A percentile compares a stretch with the other conserved stretches of the same genome.
Conservation (phyloP, 1,140 invertebrate species). For the Macrostomum lignano region DNA sequence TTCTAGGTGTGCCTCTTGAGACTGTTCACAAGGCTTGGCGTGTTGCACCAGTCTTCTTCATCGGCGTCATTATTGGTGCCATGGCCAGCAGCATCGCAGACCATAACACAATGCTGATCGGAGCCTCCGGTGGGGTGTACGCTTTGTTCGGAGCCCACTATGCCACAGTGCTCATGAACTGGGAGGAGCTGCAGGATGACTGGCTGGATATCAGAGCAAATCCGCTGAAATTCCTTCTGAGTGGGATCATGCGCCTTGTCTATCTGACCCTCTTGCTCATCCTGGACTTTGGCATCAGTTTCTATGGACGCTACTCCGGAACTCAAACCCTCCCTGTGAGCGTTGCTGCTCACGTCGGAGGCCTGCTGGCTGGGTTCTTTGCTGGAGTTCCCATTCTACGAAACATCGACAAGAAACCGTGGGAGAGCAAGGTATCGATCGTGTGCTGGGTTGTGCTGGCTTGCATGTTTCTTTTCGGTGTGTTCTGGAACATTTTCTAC, state of each 20-base stretch:
- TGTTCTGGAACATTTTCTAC: constrained; percentile 20
- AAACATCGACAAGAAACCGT: constrained; percentile 18
- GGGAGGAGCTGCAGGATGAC: constrained; percentile 6
- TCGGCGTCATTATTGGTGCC: constrained; percentile 28
- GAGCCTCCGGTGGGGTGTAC: constrained; percentile 81
- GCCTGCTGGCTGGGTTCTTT: constrained; percentile 18
- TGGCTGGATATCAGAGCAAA: constrained; percentile 1
- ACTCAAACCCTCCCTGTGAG: constrained; percentile 10
- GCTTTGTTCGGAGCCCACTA: constrained; percentile 73
- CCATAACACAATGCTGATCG: no score
- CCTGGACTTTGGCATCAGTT: constrained; percentile 15
- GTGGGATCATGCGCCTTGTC: constrained; percentile 1
- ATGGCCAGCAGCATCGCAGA: constrained; percentile 58
- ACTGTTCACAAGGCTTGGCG: constrained; percentile 81
- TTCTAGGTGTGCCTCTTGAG: constrained; percentile 66
- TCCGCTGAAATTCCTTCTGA: neutral
- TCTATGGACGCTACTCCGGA: constrained; percentile 15
- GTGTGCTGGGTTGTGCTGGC: constrained; percentile 17
- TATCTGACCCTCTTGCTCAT: constrained; percentile 8
- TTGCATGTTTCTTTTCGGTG: constrained; percentile 13
- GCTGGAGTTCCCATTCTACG: constrained; percentile 19
- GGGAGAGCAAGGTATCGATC: constrained; percentile 22
- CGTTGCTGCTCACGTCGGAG: constrained; percentile 20
- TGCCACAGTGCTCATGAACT: constrained; percentile 53
- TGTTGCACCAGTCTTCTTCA: constrained; percentile 32